phyloP scores from a whole-genome alignment of 2,888 invertebrate species.

The Drosophila lutescens region DNA sequence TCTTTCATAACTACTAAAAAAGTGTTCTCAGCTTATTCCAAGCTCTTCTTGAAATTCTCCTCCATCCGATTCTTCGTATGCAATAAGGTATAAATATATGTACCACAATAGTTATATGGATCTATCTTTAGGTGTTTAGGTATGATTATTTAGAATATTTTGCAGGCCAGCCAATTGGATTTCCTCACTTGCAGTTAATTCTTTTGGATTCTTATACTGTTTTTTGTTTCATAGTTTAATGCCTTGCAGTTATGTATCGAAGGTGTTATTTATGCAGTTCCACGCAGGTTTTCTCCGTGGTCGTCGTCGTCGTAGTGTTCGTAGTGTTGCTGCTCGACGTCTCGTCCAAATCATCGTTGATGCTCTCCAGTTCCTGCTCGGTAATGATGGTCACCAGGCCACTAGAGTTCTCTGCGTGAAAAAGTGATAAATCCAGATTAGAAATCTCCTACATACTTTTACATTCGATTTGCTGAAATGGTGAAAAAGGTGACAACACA shows the following conservation, averaged over 20 bases:
- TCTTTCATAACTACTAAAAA: slow-evolving; percentile 69
- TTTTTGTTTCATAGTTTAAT: slow-evolving; percentile 38
- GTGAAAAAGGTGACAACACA: slow-evolving; percentile 35
- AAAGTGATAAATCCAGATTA: slow-evolving; percentile 53
- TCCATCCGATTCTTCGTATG: slow-evolving; percentile 39
- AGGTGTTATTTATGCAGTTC: slow-evolving; percentile 53
- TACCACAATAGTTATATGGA: slow-evolving; percentile 58
- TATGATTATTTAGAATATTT: slow-evolving; percentile 41
- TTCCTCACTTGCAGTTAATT: slow-evolving; percentile 25
- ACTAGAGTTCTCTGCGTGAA: slow-evolving; percentile 88
- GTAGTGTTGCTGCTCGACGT: slow-evolving; percentile 60
- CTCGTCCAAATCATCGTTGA: slow-evolving; percentile 60
- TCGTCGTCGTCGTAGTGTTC: slow-evolving; percentile 66
- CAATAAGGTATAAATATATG: slow-evolving; percentile 54
- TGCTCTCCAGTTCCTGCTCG: slow-evolving; percentile 87
- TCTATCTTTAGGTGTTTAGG: slow-evolving; percentile 55
- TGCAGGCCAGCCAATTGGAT: slow-evolving; percentile 36
- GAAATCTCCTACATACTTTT: not conserved
- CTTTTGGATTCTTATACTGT: slow-evolving; percentile 47
- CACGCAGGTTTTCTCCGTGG: slow-evolving; percentile 70
- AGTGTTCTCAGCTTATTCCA: slow-evolving; percentile 43
- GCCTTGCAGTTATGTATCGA: slow-evolving; percentile 43
- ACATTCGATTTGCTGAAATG: not conserved
- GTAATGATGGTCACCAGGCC: slow-evolving; percentile 95
- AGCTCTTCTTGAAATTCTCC: slow-evolving; percentile 25